phyloP scores from a whole-genome alignment of 2,888 invertebrate genomes.

The Chrysolina haemoptera region DNA sequence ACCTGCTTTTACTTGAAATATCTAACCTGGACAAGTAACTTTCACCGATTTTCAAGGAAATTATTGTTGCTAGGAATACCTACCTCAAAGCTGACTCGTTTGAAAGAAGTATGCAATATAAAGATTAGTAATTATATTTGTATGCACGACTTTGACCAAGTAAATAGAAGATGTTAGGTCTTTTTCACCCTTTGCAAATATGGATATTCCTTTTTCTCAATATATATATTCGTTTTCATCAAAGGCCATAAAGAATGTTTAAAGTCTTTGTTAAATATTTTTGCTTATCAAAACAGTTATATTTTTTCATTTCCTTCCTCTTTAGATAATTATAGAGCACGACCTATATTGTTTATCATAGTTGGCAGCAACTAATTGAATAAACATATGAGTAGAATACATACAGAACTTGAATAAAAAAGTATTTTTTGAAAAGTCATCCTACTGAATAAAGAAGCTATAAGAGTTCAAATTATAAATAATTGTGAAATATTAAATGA shows the following conservation, averaged over 20 bases:
- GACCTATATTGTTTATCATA: slow-evolving; percentile 34
- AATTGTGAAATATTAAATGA: no score
- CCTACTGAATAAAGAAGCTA: no score
- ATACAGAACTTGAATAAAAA: no score
- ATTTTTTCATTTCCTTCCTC: slow-evolving; percentile 42
- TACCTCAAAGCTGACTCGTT: neutral
- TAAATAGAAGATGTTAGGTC: no score
- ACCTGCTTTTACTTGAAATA: neutral
- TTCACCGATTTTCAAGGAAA: neutral
- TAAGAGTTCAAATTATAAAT: no score
- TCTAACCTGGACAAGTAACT: neutral
- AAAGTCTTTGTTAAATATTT: neutral
- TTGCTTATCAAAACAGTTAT: neutral
- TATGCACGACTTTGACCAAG: no score
- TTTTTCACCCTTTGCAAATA: no score
- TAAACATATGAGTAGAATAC: neutral
- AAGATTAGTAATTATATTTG: no score
- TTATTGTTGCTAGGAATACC: neutral
- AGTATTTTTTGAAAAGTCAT: no score
- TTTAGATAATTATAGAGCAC: slow-evolving; percentile 31
- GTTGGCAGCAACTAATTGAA: neutral
- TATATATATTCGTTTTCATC: neutral
- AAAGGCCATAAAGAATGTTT: neutral
- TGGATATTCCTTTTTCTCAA: neutral
- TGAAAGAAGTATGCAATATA: no score